These are phyloP conservation scores for Talpa occidentalis DNA, from an alignment of 2,113 vertebrate genomes.

Conservation along the genomic window DNA sequence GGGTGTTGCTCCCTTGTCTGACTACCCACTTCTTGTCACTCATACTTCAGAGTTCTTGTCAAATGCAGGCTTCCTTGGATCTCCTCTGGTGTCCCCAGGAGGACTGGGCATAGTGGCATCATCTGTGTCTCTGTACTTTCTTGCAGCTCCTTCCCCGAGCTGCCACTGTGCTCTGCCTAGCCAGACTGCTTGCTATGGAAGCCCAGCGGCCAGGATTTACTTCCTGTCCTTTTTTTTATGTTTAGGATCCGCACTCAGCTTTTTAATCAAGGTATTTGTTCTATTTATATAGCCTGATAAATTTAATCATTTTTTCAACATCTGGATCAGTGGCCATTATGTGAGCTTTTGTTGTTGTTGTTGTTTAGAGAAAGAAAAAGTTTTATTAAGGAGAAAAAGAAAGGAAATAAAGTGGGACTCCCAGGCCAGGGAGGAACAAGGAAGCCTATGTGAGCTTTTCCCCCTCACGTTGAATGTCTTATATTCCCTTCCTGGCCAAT, in stretches of 20 bases:
- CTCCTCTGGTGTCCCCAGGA: not conserved
- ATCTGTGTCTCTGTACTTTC: not conserved
- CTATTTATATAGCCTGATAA: not conserved
- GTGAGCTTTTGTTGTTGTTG: too few relatives aligned
- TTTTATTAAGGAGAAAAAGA: too few relatives aligned
- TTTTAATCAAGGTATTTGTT: not conserved
- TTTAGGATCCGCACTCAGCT: not conserved
- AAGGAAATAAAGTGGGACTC: too few relatives aligned
- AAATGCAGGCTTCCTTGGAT: not conserved
- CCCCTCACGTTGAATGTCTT: slow-evolving; percentile 20
- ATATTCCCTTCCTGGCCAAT: not conserved
- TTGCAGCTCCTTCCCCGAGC: not conserved
- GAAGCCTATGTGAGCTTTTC: too few relatives aligned
- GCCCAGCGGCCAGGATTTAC: not conserved
- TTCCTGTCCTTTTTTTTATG: not conserved
- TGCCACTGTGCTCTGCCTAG: too few relatives aligned
- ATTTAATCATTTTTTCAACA: not conserved
- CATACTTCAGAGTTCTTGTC: not conserved
- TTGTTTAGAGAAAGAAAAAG: too few relatives aligned
- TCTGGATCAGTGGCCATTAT: not conserved
- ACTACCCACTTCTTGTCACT: not conserved
- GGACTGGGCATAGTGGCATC: not conserved
- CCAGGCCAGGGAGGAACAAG: too few relatives aligned
- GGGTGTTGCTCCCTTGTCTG: not conserved
- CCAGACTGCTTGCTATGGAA: not conserved